phyloP scores from a whole-genome alignment of 2,888 invertebrate species.

The Himalopsyche japonica region DNA sequence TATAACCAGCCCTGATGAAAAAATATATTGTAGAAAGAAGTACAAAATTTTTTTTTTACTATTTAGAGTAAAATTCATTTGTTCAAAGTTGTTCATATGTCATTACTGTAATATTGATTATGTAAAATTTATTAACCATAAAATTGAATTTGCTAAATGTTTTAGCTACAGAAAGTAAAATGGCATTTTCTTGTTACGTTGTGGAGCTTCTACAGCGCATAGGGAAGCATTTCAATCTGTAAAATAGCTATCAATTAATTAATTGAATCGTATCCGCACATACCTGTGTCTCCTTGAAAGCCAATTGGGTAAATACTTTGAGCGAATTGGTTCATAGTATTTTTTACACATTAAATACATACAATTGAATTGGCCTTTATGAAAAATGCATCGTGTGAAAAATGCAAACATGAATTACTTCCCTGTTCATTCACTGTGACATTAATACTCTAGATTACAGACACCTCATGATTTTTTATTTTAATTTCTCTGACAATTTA shows the following conservation, averaged over 20 bases:
- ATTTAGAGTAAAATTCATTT: too few species aligned
- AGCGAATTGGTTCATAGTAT: background rate
- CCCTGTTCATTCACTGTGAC: background rate
- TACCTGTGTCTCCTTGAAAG: background rate
- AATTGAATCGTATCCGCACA: background rate
- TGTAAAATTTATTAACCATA: too few species aligned
- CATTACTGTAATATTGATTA: too few species aligned
- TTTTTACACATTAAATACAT: background rate
- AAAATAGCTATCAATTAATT: background rate
- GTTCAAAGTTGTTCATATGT: too few species aligned
- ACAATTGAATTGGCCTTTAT: background rate
- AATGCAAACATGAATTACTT: background rate
- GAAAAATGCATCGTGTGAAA: background rate
- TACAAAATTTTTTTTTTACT: too few species aligned
- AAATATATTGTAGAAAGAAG: too few species aligned
- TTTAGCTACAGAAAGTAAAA: background rate
- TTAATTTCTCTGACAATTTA: too few species aligned
- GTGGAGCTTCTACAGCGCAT: background rate
- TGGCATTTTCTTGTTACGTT: background rate
- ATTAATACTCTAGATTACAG: background rate
- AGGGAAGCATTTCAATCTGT: background rate
- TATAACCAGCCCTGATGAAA: too few species aligned
- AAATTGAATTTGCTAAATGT: background rate
- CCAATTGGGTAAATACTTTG: background rate
- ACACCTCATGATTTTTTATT: too few species aligned